Evolutionary conservation across 2,113 vertebrate species (phyloP).

Genomic region (Setophaga coronata): DNA sequence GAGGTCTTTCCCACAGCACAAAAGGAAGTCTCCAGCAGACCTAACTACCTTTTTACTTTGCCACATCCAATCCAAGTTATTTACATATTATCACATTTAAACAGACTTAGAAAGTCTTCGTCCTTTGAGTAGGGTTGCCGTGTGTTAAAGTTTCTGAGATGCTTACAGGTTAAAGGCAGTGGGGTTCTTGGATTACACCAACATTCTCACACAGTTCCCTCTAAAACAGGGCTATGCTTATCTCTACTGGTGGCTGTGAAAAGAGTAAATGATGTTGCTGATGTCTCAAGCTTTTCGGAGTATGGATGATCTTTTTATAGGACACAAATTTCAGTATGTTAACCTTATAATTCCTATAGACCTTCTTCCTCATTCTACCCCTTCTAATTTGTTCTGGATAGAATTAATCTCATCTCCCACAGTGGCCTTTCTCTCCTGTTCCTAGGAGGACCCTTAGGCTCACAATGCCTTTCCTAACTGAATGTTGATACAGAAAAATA

Average conservation of each 20-base stretch:
- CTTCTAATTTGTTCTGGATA: neutral
- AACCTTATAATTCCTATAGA: neutral
- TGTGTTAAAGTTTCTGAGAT: neutral
- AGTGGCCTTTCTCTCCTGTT: neutral
- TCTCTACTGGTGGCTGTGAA: neutral
- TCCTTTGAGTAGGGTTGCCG: fast-evolving
- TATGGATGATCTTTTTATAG: neutral
- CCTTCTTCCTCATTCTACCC: neutral
- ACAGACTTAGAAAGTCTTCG: neutral
- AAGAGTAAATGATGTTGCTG: neutral
- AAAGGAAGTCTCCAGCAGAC: neutral
- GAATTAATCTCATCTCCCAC: neutral
- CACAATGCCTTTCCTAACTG: neutral
- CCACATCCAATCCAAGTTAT: neutral
- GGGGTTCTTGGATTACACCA: neutral
- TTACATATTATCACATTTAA: neutral
- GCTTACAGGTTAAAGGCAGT: neutral
- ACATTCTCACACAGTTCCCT: neutral
- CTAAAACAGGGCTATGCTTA: neutral
- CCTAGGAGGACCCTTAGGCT: neutral
- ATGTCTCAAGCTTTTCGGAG: neutral
- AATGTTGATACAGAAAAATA: neutral
- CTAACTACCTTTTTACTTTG: neutral
- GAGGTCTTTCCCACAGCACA: neutral
- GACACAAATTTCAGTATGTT: neutral